Evolutionary conservation across 2,113 vertebrate species (phyloP).

Genomic region (Syngnathus floridae): DNA sequence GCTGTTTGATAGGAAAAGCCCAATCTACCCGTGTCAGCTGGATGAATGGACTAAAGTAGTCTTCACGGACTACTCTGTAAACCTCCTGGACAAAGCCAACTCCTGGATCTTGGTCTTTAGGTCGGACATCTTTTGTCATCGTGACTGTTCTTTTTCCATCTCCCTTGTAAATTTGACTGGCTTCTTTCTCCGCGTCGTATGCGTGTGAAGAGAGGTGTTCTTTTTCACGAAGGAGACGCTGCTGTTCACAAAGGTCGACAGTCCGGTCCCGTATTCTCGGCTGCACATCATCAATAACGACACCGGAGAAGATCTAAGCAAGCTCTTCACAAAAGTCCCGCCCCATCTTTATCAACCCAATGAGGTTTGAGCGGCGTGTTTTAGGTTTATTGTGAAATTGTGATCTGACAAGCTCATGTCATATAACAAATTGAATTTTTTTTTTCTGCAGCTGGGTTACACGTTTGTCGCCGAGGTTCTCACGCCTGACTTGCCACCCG

Average conservation of each 20-base stretch:
- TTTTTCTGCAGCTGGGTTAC: conserved; percentile 77
- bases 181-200: conserved; percentile 1
- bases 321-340: conserved; percentile 70
- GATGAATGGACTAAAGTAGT: conserved; percentile 77
- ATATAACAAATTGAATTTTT: not conserved
- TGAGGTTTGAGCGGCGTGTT: conserved; percentile 66
- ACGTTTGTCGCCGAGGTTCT: conserved; percentile 81
- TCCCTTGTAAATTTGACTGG: not conserved
- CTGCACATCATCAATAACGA: conserved; percentile 87
- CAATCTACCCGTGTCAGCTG: conserved; percentile 75
- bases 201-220: conserved; percentile 78
- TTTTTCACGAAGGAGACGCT: conserved; percentile 76
- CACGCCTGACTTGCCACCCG: conserved; percentile 51
- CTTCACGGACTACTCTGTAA: conserved; percentile 76
- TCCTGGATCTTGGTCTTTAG: conserved; percentile 86
- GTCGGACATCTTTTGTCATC: conserved; percentile 54
- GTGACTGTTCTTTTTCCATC: not conserved
- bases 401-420: no score
- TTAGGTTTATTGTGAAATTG: no score
- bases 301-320: conserved; percentile 77
- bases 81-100: conserved; percentile 66
- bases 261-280: conserved; percentile 65
- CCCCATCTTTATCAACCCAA: conserved; percentile 78
- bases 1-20: conserved; percentile 58
- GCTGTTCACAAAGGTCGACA: conserved; percentile 76